A percentile compares a stretch with the other conserved stretches of the same genome.
phyloP scores from a whole-genome alignment of 1,140 invertebrate genomes.

The Hyphantria cunea region DNA sequence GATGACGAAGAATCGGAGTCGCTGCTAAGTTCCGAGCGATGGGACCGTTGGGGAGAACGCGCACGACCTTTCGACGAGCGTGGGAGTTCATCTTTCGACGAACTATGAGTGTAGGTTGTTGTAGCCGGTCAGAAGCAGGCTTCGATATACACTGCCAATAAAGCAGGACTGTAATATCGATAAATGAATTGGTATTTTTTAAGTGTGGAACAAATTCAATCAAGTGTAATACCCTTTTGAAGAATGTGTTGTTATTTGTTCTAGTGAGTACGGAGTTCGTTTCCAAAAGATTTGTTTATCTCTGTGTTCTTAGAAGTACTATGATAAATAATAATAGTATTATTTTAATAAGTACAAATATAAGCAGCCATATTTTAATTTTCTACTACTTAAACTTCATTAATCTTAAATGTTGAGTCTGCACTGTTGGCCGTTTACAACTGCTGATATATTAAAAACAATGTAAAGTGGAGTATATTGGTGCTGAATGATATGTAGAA shows the following conservation, averaged over 20 bases:
- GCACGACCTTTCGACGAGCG: conserved; percentile 72
- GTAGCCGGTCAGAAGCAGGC: conserved; percentile 12
- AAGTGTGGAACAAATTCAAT: background rate
- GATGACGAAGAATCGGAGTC: conserved; percentile 92
- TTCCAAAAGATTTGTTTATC: too few relatives aligned
- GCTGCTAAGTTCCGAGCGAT: conserved; percentile 84
- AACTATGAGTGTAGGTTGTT: conserved; percentile 60
- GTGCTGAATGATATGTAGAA: conserved; percentile 19
- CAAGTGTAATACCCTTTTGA: background rate
- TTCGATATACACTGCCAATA: background rate
- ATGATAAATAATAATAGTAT: too few relatives aligned
- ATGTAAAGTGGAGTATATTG: conserved; percentile 11
- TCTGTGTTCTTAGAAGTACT: too few relatives aligned
- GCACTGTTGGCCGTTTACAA: conserved; percentile 26
- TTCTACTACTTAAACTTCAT: background rate
- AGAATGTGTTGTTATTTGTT: conserved; percentile 11
- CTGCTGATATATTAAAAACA: background rate
- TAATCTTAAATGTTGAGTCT: conserved; percentile 15
- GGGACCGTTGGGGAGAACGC: conserved; percentile 78
- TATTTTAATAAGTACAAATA: conserved; percentile 17
- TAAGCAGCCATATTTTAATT: conserved; percentile 1
- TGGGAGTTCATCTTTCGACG: conserved; percentile 70
- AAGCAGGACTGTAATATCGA: too few relatives aligned
- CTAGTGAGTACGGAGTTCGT: background rate
- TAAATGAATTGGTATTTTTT: too few relatives aligned